Evolutionary conservation across 2,888 invertebrate species (phyloP), one percentile per base, ranked within the genome.

Genomic region (Dryococelus australis): DNA sequence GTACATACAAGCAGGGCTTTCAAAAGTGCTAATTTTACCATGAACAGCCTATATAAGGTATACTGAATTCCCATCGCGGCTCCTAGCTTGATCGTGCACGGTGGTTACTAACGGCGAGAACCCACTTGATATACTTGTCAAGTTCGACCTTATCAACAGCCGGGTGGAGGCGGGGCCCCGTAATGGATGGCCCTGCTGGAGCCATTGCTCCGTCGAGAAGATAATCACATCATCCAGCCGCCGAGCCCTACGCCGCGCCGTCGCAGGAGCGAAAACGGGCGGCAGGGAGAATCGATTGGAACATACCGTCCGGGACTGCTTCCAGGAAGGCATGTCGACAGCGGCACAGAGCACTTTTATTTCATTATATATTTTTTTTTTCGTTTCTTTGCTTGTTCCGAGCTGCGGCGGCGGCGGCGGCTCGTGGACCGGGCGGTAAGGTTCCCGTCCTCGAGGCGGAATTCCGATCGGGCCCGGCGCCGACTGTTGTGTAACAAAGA

Each of bases 261-360:
- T 65, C 65, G 65, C 51, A 20, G 65, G 65, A 65, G 65, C 65
- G 65, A n/a, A n/a, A n/a, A 65, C n/a, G 65, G 24, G 65, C n/a
- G 24, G 65, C n/a, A n/a, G 65, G 16, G 65, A 65, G 65, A 65
- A 65, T 65, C 65, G 65, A 65, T 65, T 65, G 65, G 65, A 65
- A 65, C 65, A n/a, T 65, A 65, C 24, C 51, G 8, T 51, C 51
- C 1, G 20, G 51, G 20, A 20, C n/a, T 24, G 65, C 47, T 47
- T 47, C 47, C 47, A n/a, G 24, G 65, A 65, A 65, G 65, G 65
- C 65, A 65, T n/a, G 65, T 65, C 65, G 65, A 65, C 65, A 65
- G 65, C 65, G 2, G 65, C 8, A 24, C 8, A 1, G 10, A 47
- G 47, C 16, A 47, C 47, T 47, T 65, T 65, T 65, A 16, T 65